Evolutionary conservation across 2,797 vertebrate species (phyloP), one percentile per base, ranked within the genome.

Genomic region (Momotus momota): DNA sequence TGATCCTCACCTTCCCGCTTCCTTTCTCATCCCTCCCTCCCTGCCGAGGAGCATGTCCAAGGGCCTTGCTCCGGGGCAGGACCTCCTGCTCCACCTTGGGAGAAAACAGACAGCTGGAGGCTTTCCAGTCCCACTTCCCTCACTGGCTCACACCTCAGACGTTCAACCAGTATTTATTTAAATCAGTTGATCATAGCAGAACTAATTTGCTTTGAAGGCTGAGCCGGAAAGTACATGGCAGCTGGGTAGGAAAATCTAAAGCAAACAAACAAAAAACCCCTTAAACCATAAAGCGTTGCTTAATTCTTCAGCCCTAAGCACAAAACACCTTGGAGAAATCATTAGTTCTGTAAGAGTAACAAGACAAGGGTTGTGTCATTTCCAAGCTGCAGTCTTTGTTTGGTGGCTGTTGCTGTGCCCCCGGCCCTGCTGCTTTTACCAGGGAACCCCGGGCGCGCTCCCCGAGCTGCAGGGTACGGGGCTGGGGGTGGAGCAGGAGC

Each of bases 201-300:
- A 80, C 80, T 80, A 72, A 93, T 84, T 73, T 88, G 60, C 81
- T 95, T 92, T 67, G 64, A 93, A 90, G 43, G 31, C 81, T 73
- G 77, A 96, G 91, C 85, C 85, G 93, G 82, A 78, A 86, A 51
- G 60, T 38, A 26, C 85, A 86, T 96, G 92, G 93, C 90, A 94
- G 58, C 81, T 38, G 83, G 48, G 45, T 69, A 88, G 83, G 77
- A 93, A 95, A 88, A 94, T 55, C 51, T 90, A 84, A 90, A 81
- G 54, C 87, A 96, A 96, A 88, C 93, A 89, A 95, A 93, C 70
- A 86, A 91, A 93, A 12, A 29, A 1, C 4, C 18, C n/a, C 54
- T 88, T 38, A 83, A 94, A 81, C 66, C 1, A 0, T 51, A 48
- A 45, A 77, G n/a, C 43, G 40, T 52, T 80, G 67, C 75, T 91